phyloP scores from a whole-genome alignment of 2,797 vertebrate species.

The Enteromius paludinosus region DNA sequence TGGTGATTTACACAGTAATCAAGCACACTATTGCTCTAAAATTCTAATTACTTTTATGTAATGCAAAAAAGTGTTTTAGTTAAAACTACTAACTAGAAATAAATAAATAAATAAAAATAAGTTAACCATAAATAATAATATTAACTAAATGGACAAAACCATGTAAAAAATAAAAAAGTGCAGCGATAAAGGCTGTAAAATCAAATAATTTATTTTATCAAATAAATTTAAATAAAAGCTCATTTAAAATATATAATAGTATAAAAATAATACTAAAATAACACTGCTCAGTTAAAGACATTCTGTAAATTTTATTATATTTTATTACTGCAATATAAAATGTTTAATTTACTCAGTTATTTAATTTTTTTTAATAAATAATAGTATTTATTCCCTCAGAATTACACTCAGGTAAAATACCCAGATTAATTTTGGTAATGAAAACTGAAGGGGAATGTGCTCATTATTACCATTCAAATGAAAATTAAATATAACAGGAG shows the following conservation, averaged over 20 bases:
- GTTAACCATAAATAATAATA: background rate
- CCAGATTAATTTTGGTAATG: background rate
- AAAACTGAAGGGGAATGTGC: background rate
- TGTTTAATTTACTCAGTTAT: background rate
- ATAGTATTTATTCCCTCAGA: background rate
- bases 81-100: background rate
- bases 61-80: background rate
- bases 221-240: too few species aligned
- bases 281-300: background rate
- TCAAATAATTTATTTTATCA: too few species aligned
- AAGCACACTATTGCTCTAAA: background rate
- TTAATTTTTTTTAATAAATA: too few species aligned
- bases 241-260: background rate
- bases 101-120: background rate
- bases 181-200: too few species aligned
- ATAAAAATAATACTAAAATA: background rate
- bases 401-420: background rate
- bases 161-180: background rate
- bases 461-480: too few species aligned
- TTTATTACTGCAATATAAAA: background rate
- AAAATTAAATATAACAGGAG: too few species aligned
- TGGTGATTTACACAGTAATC: background rate
- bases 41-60: background rate
- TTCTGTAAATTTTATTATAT: background rate
- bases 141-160: background rate